Conservation (phyloP, 2,888 invertebrate species). For the Dolichomitus sp. region DNA sequence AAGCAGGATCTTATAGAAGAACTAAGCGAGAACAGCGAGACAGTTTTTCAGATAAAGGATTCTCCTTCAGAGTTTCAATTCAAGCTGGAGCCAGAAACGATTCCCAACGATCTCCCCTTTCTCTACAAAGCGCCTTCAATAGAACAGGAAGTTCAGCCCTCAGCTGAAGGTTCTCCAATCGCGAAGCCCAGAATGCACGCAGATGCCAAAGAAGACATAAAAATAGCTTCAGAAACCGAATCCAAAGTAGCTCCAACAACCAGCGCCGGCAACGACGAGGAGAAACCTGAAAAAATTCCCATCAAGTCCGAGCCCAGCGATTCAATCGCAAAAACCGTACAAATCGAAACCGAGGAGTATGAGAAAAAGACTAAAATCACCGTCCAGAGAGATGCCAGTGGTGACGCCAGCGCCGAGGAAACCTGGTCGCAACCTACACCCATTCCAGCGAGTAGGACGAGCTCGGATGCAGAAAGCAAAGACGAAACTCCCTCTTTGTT, state of each 20-base stretch:
- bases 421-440: constrained; percentile 61
- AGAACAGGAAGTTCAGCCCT: constrained; percentile 73
- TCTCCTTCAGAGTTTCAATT: constrained; percentile 92
- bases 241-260: constrained; percentile 56
- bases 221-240: constrained; percentile 68
- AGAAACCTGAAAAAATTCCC: constrained; percentile 75
- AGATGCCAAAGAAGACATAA: constrained; percentile 68
- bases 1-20: constrained; percentile 91
- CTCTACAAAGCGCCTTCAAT: constrained; percentile 85
- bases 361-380: constrained; percentile 72
- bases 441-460: constrained; percentile 79
- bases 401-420: constrained; percentile 46
- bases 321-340: constrained; percentile 70
- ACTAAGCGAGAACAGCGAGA: constrained; percentile 89
- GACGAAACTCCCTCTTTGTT: constrained; percentile 71
- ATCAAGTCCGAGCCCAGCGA: constrained; percentile 40
- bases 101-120: constrained; percentile 88
- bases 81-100: constrained; percentile 88
- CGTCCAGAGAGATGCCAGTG: constrained; percentile 69
- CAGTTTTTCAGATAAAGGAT: constrained; percentile 88
- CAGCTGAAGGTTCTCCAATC: constrained; percentile 71
- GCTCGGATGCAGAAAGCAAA: constrained; percentile 80
- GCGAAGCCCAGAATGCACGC: constrained; percentile 73
- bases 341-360: constrained; percentile 60
- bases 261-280: constrained; percentile 26